Base-by-base conservation (phyloP, 1,140 invertebrate species). In the Gonioctena quinquepunctata region DNA sequence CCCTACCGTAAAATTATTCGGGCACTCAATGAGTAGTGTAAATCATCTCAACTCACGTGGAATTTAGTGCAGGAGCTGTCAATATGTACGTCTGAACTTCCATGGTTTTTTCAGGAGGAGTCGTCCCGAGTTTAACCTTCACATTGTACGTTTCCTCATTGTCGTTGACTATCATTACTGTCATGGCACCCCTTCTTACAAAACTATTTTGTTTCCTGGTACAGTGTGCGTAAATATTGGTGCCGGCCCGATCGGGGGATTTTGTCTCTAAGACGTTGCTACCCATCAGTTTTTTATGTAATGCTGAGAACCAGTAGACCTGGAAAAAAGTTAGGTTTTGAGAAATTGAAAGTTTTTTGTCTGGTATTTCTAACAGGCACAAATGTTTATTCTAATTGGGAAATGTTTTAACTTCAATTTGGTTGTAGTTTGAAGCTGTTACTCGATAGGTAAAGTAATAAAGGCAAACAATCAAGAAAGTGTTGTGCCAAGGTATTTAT, bases 231-330 rank as follows among this genome's bases (percentile, higher is more conserved):
- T 75, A 81, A 27, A 78, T 54, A 2, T 50, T 65, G 1, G 66
- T 21, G n/a, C 69, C 66, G 0, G 68, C 8, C 33, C 69, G 61
- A 0, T n/a, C 19, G 8, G 18, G 13, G n/a, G 70, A 21, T 75
- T 71, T 77, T n/a, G 75, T 67, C n/a, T 81, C 80, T 23, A 83
- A 70, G 3, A 83, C 77, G n/a, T 68, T 76, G 11, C 68, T 65
- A 0, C 82, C 82, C 76, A 83, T 80, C 5, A 82, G 68, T 22
- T 65, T 72, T 71, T 82, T 83, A 56, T 82, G 76, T 16, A 83
- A 61, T 8, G 77, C 42, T 1, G 77, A 75, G 18, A 79, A 59
- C 82, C 82, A 83, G 71, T 77, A 83, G 0, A 75, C 72, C 80
- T 82, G 25, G 52, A 73, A 77, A 23, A 50, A n/a, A n/a, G n/a